Percentiles rank a stretch among this genome's conserved stretches.
These are phyloP conservation scores for Halesus radiatus DNA, from an alignment of 1,140 invertebrate species.

Conservation along the genomic window DNA sequence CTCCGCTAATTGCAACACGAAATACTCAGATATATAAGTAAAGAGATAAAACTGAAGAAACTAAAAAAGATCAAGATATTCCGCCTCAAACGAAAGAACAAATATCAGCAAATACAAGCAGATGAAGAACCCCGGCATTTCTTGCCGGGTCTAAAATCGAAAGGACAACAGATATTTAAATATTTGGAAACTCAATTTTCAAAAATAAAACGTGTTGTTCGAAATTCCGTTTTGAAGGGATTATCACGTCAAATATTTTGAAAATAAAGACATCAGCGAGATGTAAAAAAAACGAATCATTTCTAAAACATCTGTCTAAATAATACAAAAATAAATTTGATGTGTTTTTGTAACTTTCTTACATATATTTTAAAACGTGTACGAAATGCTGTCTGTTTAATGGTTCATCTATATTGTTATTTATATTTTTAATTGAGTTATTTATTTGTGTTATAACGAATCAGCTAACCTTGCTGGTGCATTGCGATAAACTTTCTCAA, in stretches of 20 bases:
- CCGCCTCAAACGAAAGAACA: not conserved
- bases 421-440: not conserved
- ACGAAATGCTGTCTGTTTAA: no score
- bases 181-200: not conserved
- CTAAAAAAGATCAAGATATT: constrained; percentile 3
- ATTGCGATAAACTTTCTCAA: constrained; percentile 4
- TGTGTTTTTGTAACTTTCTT: no score
- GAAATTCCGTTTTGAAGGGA: not conserved
- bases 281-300: not conserved
- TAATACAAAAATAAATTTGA: no score
- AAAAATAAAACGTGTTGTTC: not conserved
- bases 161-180: not conserved
- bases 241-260: not conserved
- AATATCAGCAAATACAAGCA: constrained; percentile 13
- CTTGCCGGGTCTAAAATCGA: not conserved
- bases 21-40: not conserved
- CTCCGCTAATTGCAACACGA: not conserved
- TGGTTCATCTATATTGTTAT: not conserved
- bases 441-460: not conserved
- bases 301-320: no score
- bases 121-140: constrained; percentile 22
- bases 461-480: constrained; percentile 6
- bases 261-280: not conserved
- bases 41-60: not conserved
- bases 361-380: no score